phyloP scores from a whole-genome alignment of 2,797 vertebrate species.

The Apodemus agrarius region DNA sequence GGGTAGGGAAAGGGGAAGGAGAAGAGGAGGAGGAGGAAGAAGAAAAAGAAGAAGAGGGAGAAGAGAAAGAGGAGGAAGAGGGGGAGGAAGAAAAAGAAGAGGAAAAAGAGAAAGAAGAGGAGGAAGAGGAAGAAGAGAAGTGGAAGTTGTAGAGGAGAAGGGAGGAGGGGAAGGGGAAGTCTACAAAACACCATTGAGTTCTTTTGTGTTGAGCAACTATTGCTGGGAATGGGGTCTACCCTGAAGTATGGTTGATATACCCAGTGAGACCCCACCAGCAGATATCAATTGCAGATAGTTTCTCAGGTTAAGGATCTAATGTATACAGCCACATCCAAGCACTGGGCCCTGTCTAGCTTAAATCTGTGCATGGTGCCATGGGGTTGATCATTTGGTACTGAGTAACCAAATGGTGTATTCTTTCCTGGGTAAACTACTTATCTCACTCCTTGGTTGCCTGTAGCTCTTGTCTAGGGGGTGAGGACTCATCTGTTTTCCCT shows the following conservation, averaged over 20 bases:
- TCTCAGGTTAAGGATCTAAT: not conserved
- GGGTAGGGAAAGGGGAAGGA: accelerated
- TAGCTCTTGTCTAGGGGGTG: not conserved
- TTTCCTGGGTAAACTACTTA: not conserved
- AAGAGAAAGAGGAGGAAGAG: no score
- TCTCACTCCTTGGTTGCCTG: not conserved
- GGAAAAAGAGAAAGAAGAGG: not conserved
- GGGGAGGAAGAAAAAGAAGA: accelerated
- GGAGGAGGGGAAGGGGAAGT: not conserved
- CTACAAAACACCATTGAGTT: not conserved
- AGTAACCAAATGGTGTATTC: not conserved
- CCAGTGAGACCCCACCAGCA: not conserved
- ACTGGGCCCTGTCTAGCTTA: not conserved
- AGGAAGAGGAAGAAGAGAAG: no score
- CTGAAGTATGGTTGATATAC: not conserved
- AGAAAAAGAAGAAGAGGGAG: accelerated
- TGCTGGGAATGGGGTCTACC: not conserved
- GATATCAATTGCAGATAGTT: not conserved
- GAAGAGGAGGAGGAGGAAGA: no score
- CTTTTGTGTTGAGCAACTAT: not conserved
- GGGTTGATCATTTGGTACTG: not conserved
- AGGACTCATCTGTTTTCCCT: not conserved
- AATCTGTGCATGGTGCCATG: not conserved
- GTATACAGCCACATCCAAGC: no score
- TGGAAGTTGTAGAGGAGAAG: no score